Percentiles rank a stretch among this genome's conserved stretches.
Conservation (phyloP, 2,797 vertebrate genomes). For the Alfaro cultratus region DNA sequence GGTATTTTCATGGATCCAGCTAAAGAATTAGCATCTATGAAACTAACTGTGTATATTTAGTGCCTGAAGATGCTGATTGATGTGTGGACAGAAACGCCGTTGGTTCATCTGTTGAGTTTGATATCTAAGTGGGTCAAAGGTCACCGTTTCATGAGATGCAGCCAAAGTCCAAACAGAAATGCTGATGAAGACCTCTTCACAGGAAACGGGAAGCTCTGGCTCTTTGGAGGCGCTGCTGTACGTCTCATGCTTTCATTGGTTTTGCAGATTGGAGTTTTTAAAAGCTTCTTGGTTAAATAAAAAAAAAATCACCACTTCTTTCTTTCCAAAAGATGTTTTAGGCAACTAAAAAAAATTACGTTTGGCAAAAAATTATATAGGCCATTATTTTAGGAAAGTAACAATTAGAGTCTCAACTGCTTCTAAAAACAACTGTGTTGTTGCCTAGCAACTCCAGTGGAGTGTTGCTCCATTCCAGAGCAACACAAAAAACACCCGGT, state of each 20-base stretch:
- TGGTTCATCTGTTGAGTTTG: background rate
- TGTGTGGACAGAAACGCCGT: background rate
- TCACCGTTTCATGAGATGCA: background rate
- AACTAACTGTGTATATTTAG: background rate
- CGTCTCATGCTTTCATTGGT: background rate
- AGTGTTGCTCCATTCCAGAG: too few species aligned
- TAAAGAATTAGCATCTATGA: background rate
- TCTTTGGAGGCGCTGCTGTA: background rate
- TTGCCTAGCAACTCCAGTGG: too few species aligned
- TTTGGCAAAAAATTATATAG: too few species aligned
- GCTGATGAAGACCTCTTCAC: background rate
- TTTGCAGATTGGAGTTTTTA: constrained; percentile 60
- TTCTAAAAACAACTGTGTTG: too few species aligned
- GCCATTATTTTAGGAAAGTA: too few species aligned
- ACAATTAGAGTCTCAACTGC: too few species aligned
- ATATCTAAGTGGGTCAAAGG: background rate
- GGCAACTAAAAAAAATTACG: too few species aligned
- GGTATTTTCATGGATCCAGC: background rate
- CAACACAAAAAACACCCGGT: too few species aligned
- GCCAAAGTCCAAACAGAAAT: background rate
- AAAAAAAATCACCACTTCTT: too few species aligned
- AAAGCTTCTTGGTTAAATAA: background rate
- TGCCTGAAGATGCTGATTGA: background rate
- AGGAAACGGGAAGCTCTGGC: background rate
- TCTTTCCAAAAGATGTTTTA: too few species aligned